phyloP scores from a whole-genome alignment of 1,140 invertebrate genomes.

The Cydia splendana region DNA sequence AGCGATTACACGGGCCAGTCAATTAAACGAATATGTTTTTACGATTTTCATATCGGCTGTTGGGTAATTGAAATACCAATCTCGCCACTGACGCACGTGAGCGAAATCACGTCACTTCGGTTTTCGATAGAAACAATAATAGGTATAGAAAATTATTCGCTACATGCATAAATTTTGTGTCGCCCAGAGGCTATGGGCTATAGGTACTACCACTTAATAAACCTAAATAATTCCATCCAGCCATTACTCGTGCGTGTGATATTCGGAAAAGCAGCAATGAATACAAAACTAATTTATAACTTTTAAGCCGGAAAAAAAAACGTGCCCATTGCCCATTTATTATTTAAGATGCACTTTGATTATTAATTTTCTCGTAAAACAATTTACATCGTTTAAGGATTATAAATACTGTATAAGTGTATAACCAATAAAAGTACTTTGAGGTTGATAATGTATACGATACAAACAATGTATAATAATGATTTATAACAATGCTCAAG shows the following conservation, averaged over 20 bases:
- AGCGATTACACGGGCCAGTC: slow-evolving; percentile 47
- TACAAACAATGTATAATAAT: background rate
- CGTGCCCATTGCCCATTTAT: background rate
- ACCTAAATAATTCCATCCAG: too few relatives aligned
- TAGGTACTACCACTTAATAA: too few relatives aligned
- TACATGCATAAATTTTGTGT: background rate
- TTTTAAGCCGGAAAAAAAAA: too few relatives aligned
- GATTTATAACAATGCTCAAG: background rate
- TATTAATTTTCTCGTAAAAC: background rate
- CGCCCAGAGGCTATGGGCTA: too few relatives aligned
- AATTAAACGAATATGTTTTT: slow-evolving; percentile 59
- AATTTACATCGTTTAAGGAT: background rate
- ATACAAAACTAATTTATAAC: too few relatives aligned
- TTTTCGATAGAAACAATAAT: slow-evolving; percentile 17
- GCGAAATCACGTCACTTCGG: slow-evolving; percentile 34
- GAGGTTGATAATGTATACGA: background rate
- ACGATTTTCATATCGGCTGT: slow-evolving; percentile 55
- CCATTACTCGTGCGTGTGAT: too few relatives aligned
- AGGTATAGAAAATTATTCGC: background rate
- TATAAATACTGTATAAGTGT: background rate
- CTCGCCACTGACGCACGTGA: slow-evolving; percentile 57
- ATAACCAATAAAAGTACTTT: background rate
- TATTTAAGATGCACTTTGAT: background rate
- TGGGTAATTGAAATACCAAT: slow-evolving; percentile 53
- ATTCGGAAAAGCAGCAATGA: too few relatives aligned